Evolutionary conservation across 1,140 invertebrate genomes (phyloP), one percentile per base, ranked within the genome.

Genomic region (Penaeus indicus): DNA sequence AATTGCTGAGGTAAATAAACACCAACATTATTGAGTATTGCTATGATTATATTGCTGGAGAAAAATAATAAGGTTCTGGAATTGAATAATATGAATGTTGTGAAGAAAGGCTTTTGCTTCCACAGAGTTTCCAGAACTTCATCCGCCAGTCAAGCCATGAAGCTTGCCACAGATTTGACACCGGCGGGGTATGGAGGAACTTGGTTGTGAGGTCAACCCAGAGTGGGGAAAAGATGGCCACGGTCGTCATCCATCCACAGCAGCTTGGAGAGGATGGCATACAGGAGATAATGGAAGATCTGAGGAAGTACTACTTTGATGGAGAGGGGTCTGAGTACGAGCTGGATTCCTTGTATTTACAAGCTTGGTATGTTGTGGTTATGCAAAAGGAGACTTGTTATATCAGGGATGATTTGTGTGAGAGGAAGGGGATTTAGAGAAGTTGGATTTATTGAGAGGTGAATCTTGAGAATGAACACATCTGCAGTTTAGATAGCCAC

Each of bases 111-210:
- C 25, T 77, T 67, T 80, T 86, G 86, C 78, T 77, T 88, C 85
- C 90, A 63, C 90, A 94, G 94, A 91, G 91, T 72, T 94, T 94
- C 92, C 92, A 94, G 91, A 90, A 93, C 10, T 94, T 92, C 91
- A 92, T 95, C 22, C 91, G 92, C 47, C 77, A 85, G 47, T 93
- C 93, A 27, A 75, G 90, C 21, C 92, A 93, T 64, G 88, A 91
- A 13, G 92, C 92, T 0, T 94, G 93, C 91, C 91, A 93, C 84
- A 92, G 93, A 25, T 92, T 94, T 82, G 91, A 92, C 80, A 93
- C 93, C 81, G 92, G 92, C 47, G 94, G 94, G 21, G 91, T 94
- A 91, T 95, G 94, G 94, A 92, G 93, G 85, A 91, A 92, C 86
- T 85, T 95, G 63, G 92, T 93, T 3, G 93, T 94, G 1, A 90